Evolutionary conservation across 2,888 invertebrate species (phyloP).

Genomic region (Nezara viridula): DNA sequence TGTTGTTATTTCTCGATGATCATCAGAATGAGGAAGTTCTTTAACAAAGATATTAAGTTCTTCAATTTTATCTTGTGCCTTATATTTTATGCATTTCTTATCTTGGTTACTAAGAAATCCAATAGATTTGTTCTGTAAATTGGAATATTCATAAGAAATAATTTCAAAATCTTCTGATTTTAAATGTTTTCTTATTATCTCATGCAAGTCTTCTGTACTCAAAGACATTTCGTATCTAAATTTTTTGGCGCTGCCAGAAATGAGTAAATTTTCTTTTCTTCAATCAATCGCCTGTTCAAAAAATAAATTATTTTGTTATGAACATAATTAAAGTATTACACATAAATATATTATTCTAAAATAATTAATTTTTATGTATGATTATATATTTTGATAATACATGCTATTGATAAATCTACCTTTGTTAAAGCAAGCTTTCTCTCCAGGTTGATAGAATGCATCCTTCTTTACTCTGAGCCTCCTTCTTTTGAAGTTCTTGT

Average conservation of each 20-base stretch:
- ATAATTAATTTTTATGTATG: too few species aligned
- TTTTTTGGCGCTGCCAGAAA: neutral
- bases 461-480: too few species aligned
- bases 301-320: neutral
- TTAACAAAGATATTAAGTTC: constrained; percentile 30
- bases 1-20: constrained; percentile 25
- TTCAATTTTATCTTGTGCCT: neutral
- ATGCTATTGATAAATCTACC: too few species aligned
- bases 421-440: too few species aligned
- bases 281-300: neutral
- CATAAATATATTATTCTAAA: neutral
- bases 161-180: constrained; percentile 49
- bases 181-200: neutral
- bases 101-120: constrained; percentile 42
- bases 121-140: neutral
- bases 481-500: too few species aligned
- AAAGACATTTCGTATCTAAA: neutral
- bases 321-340: neutral
- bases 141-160: constrained; percentile 15
- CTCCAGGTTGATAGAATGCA: too few species aligned
- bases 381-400: too few species aligned
- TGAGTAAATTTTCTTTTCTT: neutral
- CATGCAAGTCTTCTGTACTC: constrained; percentile 11
- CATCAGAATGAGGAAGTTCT: constrained; percentile 12
- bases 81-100: constrained; percentile 39